Conservation (phyloP, 1,140 invertebrate species). For the Leptestheria dahalacensis region DNA sequence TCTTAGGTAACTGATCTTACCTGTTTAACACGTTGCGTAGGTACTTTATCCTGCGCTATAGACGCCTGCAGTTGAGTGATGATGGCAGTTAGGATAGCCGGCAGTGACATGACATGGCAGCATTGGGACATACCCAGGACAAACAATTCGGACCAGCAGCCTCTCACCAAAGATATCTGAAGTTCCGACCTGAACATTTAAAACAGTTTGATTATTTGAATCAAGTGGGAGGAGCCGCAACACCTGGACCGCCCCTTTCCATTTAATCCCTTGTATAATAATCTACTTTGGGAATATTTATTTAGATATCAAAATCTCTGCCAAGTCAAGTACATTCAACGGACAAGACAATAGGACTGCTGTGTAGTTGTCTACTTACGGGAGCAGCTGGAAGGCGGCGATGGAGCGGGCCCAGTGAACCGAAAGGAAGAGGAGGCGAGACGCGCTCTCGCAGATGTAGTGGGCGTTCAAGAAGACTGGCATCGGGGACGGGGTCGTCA, state of each 20-base stretch:
- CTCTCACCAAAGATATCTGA: slow-evolving; percentile 64
- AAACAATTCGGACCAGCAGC: slow-evolving; percentile 86
- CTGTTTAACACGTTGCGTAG: slow-evolving; percentile 50
- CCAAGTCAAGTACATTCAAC: too few species aligned
- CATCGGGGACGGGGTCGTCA: slow-evolving; percentile 67
- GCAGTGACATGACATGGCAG: slow-evolving; percentile 56
- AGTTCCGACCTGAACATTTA: slow-evolving; percentile 52
- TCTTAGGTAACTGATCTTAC: neutral
- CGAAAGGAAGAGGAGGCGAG: slow-evolving; percentile 68
- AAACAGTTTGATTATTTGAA: too few species aligned
- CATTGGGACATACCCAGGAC: slow-evolving; percentile 80
- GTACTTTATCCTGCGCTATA: slow-evolving; percentile 51
- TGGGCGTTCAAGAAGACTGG: slow-evolving; percentile 68
- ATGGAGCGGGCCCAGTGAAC: slow-evolving; percentile 77
- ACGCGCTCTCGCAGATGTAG: slow-evolving; percentile 83
- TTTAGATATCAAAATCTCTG: too few species aligned
- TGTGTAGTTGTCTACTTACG: too few species aligned
- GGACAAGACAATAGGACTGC: too few species aligned
- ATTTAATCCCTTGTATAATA: too few species aligned
- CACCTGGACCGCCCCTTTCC: too few species aligned
- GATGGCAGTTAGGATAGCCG: slow-evolving; percentile 66
- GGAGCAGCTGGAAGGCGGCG: slow-evolving; percentile 60
- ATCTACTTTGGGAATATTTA: neutral
- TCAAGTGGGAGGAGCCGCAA: too few species aligned
- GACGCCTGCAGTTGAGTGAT: slow-evolving; percentile 41